Evolutionary conservation across 2,113 vertebrate species (phyloP), one percentile per base, ranked within the genome.

Genomic region (Herpailurus yagouaroundi): DNA sequence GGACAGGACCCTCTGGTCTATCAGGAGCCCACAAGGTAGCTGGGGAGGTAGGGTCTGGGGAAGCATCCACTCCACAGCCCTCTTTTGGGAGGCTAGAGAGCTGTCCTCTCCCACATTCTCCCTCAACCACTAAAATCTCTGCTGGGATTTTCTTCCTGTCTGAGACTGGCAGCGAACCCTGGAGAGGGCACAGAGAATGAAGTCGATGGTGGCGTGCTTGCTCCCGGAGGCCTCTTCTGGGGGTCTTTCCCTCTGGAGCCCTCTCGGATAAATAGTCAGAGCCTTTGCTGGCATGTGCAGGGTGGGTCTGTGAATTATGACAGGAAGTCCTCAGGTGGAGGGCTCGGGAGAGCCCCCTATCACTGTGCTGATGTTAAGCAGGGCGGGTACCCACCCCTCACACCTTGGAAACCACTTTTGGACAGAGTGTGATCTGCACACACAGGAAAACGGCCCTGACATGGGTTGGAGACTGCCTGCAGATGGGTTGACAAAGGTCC

Each of bases 1-100:
- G 19, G 23, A 50, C 38, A 13, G 2, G 31, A 14, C 36, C 5
- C 4, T 5, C 8, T 23, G 12, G 38, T 45, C 4, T 3, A 5
- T 50, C 10, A 50, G 29, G 41, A 57, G 7, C 36, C 36, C 21
- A 5, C 23, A 14, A 2, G 5, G 55, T 41, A 63, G 64, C 74
- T 48, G 18, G 31, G 36, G 36, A 60, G 45, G n/a, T 13, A 45
- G 66, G 29, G 84, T n/a, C 15, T 74, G 14, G 76, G 33, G 11
- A 23, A 21, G 25, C 23, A 57, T 11, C 21, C 21, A 4, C 8
- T 31, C 31, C 55, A 36, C 12, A 10, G 29, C 12, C 10, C 71
- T 21, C 21, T 48, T 33, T 55, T 19, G 7, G 8, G 38, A 0
- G 1, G 16, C 5, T 29, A 13, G 15, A 71, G 50, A n/a, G 45